phyloP scores from a whole-genome alignment of 2,113 vertebrate species.

The Eurystomus gularis region DNA sequence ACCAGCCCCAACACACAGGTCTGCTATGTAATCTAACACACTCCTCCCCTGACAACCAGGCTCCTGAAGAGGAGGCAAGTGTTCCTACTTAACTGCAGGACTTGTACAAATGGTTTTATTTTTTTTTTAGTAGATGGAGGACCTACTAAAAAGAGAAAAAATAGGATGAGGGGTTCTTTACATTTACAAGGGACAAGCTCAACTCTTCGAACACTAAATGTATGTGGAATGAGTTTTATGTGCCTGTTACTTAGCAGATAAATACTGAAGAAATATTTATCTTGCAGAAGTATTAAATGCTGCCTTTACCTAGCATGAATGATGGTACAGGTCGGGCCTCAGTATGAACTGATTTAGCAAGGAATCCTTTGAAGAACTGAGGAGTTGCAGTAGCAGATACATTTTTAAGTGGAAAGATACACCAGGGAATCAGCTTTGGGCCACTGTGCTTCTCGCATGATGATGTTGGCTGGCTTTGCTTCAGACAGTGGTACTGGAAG shows the following conservation, averaged over 20 bases:
- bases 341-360: background rate
- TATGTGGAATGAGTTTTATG: background rate
- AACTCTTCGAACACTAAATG: background rate
- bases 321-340: background rate
- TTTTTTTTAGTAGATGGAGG: background rate
- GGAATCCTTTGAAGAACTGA: background rate
- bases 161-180: background rate
- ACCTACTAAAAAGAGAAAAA: background rate
- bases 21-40: rapidly evolving
- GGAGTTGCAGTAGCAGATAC: background rate
- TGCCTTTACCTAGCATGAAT: background rate
- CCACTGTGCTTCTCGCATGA: background rate
- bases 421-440: background rate
- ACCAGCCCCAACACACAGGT: background rate
- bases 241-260: background rate
- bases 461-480: background rate
- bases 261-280: background rate
- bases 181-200: background rate
- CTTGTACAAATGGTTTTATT: background rate
- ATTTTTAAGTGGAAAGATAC: background rate
- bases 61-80: background rate
- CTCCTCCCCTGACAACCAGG: background rate
- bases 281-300: background rate
- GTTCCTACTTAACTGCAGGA: background rate
- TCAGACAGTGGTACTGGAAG: background rate